Percentiles rank a stretch among this genome's conserved stretches.
These are phyloP conservation scores for Camelus bactrianus DNA, from an alignment of 2,113 vertebrate genomes.

Conservation along the genomic window DNA sequence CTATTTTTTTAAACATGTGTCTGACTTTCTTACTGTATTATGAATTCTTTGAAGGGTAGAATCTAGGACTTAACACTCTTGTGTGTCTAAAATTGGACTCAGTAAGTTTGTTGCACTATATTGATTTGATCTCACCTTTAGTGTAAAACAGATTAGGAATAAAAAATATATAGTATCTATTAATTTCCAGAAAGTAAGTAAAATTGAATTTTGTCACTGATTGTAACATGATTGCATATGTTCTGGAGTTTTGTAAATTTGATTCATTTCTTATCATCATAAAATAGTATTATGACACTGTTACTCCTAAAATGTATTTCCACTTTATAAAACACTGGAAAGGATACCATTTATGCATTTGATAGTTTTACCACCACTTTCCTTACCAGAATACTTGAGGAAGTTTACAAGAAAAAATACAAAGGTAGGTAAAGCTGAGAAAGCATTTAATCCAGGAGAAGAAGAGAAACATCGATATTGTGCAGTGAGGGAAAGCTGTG, in stretches of 20 bases:
- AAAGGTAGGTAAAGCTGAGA: neutral
- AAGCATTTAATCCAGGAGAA: neutral
- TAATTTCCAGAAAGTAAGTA: neutral
- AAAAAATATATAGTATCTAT: neutral
- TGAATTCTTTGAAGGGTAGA: neutral
- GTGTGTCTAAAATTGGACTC: neutral
- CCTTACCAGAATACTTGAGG: neutral
- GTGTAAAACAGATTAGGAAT: neutral
- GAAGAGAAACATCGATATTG: neutral
- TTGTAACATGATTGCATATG: neutral
- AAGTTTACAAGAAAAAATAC: neutral
- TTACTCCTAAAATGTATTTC: neutral
- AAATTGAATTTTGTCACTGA: neutral
- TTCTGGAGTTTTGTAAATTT: neutral
- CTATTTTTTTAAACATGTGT: neutral
- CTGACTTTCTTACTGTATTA: neutral
- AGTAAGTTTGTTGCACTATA: neutral
- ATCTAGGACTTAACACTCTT: neutral
- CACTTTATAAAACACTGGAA: neutral
- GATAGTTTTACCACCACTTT: neutral
- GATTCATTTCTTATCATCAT: neutral
- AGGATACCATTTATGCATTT: neutral
- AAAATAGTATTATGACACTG: neutral
- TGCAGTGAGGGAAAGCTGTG: neutral
- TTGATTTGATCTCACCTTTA: neutral